A percentile compares a stretch with the other conserved stretches of the same genome.
Conservation (phyloP, 2,888 invertebrate genomes). For the Ophion slaviceki region DNA sequence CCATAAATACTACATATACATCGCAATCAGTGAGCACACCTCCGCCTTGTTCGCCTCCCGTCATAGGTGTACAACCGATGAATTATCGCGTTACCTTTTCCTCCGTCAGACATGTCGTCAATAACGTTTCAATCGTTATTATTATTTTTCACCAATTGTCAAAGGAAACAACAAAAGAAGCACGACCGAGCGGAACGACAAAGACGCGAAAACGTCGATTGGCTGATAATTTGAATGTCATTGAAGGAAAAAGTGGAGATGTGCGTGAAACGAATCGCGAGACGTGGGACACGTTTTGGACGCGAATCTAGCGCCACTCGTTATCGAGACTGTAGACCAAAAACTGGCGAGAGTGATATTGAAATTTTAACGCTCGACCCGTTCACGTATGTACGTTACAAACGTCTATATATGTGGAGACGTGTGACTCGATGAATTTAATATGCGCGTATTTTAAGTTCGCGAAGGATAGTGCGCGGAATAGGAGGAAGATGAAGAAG, state of each 20-base stretch:
- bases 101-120: neutral
- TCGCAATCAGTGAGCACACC: constrained; percentile 10
- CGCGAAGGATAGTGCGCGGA: constrained; percentile 36
- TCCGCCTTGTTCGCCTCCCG: neutral
- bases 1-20: constrained; percentile 4
- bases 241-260: neutral
- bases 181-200: too few species aligned
- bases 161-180: too few species aligned
- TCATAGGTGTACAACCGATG: neutral
- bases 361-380: constrained; percentile 39
- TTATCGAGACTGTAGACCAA: constrained; percentile 57
- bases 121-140: neutral
- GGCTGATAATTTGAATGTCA: neutral
- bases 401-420: neutral
- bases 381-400: neutral
- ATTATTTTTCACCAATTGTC: neutral
- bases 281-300: constrained; percentile 16
- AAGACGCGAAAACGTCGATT: too few species aligned
- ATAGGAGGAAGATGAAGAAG: constrained; percentile 21
- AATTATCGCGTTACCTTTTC: constrained; percentile 2
- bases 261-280: constrained; percentile 26
- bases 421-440: constrained; percentile 24
- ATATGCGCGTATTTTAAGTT: constrained; percentile 37
- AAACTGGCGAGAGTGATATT: constrained; percentile 53
- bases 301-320: constrained; percentile 41